These are phyloP conservation scores for Oeneis ivallda DNA, from an alignment of 2,888 invertebrate genomes.

Conservation along the genomic window DNA sequence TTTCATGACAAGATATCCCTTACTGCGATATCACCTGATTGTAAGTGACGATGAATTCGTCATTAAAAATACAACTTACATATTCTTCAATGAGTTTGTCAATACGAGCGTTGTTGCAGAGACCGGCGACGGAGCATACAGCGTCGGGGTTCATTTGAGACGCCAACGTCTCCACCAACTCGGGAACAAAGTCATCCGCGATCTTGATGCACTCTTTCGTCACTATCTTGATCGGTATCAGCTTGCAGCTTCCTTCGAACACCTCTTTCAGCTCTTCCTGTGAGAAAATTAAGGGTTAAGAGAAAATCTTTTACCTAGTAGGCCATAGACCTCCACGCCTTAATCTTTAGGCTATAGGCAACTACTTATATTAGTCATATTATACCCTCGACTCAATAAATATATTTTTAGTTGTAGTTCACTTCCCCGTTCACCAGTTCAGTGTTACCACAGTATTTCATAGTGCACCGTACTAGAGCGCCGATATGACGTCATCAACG, in stretches of 20 bases:
- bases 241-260: constrained; percentile 92
- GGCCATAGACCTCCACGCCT: too few species aligned
- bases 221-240: constrained; percentile 88
- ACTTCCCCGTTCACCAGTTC: too few species aligned
- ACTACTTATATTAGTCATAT: too few species aligned
- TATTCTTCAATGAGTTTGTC: constrained; percentile 84
- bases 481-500: too few species aligned
- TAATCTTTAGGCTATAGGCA: too few species aligned
- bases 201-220: constrained; percentile 88
- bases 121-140: constrained; percentile 93
- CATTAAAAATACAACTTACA: constrained; percentile 61
- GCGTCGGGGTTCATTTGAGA: constrained; percentile 95
- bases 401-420: too few species aligned
- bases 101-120: constrained; percentile 90
- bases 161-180: constrained; percentile 91
- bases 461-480: too few species aligned
- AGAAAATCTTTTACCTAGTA: too few species aligned
- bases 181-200: constrained; percentile 92
- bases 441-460: too few species aligned
- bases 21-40: background rate
- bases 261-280: constrained; percentile 92
- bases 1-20: background rate
- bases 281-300: constrained; percentile 31
- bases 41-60: background rate
- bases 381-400: too few species aligned